These are phyloP conservation scores for Danaus chrysippus DNA, from an alignment of 2,888 invertebrate species.

Conservation along the genomic window DNA sequence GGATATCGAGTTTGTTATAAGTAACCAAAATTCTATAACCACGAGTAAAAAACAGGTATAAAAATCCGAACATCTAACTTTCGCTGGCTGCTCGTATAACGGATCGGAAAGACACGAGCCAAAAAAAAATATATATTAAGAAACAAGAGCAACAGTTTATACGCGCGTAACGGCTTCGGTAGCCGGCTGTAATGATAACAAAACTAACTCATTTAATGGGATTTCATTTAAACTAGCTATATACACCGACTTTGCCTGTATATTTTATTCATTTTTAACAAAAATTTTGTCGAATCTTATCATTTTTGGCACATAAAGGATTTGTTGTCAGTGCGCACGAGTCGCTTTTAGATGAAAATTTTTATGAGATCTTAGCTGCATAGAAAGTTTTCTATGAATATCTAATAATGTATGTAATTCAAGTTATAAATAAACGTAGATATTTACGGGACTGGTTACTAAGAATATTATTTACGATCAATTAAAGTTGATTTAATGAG, in stretches of 20 bases:
- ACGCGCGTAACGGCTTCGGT: constrained; percentile 75
- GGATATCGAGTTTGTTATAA: constrained; percentile 28
- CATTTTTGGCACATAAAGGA: too few species aligned
- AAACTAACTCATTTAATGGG: constrained; percentile 55
- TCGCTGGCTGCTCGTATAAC: constrained; percentile 70
- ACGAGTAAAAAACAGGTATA: constrained; percentile 54
- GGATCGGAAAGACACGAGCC: constrained; percentile 71
- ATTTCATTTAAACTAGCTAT: constrained; percentile 20
- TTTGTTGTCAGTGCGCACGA: neutral
- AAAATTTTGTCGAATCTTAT: too few species aligned
- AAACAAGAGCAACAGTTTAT: constrained; percentile 59
- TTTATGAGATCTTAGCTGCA: constrained; percentile 4
- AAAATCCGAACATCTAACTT: constrained; percentile 63
- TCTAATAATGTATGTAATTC: neutral
- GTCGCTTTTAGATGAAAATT: neutral
- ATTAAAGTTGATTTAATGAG: constrained; percentile 9
- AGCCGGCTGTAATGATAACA: constrained; percentile 56
- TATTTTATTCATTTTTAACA: neutral
- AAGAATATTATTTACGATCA: constrained; percentile 9
- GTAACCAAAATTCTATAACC: constrained; percentile 41
- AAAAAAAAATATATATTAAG: constrained; percentile 56
- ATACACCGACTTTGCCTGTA: neutral
- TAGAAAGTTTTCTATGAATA: constrained; percentile 14
- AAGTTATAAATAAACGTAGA: constrained; percentile 10
- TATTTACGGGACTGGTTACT: constrained; percentile 12